These are phyloP conservation scores for Dasysyrphus tricinctus DNA, from an alignment of 2,888 invertebrate species.

Conservation along the genomic window DNA sequence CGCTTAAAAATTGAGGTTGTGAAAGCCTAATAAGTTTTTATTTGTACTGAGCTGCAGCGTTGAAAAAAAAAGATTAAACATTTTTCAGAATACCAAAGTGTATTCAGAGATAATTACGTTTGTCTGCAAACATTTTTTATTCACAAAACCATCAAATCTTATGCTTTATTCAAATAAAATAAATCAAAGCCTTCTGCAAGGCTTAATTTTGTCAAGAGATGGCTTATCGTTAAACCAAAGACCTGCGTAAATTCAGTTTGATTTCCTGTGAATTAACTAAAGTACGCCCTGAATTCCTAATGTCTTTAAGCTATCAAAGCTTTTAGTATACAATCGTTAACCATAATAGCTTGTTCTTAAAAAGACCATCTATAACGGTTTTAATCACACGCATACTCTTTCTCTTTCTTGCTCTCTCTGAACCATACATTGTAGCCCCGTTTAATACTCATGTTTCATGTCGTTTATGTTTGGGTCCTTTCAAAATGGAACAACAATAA, in stretches of 20 bases:
- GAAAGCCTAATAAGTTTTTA: too few relatives aligned
- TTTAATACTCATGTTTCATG: conserved; percentile 11
- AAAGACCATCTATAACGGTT: background rate
- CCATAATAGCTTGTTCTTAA: background rate
- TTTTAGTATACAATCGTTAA: conserved; percentile 22
- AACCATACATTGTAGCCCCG: background rate
- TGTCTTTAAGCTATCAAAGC: conserved; percentile 12
- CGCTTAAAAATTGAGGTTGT: too few relatives aligned
- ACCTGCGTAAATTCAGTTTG: background rate
- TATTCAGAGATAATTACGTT: too few relatives aligned
- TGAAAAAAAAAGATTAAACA: too few relatives aligned
- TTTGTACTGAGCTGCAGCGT: too few relatives aligned
- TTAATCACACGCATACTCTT: background rate
- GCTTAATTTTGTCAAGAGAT: too few relatives aligned
- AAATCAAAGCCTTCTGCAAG: too few relatives aligned
- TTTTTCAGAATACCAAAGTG: too few relatives aligned
- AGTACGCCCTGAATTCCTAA: background rate
- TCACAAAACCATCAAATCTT: too few relatives aligned
- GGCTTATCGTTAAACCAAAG: background rate
- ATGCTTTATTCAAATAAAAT: too few relatives aligned
- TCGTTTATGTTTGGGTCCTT: conserved; percentile 1
- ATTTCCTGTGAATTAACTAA: background rate
- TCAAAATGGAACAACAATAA: background rate
- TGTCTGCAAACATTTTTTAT: too few relatives aligned
- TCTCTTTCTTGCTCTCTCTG: background rate